Percentiles rank a stretch among this genome's conserved stretches.
Conservation (phyloP, 37 sponge, comb jelly and placozoan species). For the Haliclona indistincta region DNA sequence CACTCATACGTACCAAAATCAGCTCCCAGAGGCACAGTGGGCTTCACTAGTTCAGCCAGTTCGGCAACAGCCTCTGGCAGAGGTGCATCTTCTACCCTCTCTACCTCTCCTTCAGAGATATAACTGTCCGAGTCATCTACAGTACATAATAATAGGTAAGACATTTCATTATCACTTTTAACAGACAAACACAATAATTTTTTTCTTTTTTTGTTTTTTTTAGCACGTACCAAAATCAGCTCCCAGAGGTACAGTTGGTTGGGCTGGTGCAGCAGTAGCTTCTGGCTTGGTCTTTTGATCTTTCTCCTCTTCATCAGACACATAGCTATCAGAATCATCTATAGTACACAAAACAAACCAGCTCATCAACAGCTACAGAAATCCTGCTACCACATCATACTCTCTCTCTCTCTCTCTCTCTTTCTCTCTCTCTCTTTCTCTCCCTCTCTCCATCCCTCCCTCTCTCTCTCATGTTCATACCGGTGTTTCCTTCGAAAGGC, state of each 20-base stretch:
- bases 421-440: neutral
- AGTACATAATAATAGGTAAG: neutral
- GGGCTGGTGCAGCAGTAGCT: neutral
- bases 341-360: too few relatives aligned
- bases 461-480: too few relatives aligned
- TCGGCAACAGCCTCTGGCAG: neutral
- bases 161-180: neutral
- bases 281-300: neutral
- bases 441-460: neutral
- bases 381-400: neutral
- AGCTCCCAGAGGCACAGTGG: too few relatives aligned
- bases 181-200: neutral
- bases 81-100: neutral
- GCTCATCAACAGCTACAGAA: neutral
- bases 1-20: too few relatives aligned
- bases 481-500: too few relatives aligned
- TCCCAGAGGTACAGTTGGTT: neutral
- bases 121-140: neutral
- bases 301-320: neutral
- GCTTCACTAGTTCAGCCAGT: neutral
- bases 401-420: neutral
- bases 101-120: conserved; percentile 1
- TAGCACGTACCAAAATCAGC: neutral
- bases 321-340: neutral
- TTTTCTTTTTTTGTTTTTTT: neutral